Percentiles rank a stretch among this genome's conserved stretches.
phyloP scores from a whole-genome alignment of 2,888 invertebrate species.

The Yponomeuta malinellus region DNA sequence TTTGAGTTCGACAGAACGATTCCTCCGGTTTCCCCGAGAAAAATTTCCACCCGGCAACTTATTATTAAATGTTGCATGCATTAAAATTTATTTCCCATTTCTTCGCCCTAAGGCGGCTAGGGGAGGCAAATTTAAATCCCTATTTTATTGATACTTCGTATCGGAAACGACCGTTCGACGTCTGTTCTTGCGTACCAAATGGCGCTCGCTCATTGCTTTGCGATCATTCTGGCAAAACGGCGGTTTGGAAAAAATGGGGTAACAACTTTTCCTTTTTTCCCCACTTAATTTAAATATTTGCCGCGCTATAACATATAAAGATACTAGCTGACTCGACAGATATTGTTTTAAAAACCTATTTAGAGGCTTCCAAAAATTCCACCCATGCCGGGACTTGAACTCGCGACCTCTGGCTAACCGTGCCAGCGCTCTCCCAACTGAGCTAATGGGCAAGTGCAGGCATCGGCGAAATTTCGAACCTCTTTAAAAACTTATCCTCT shows the following conservation, averaged over 20 bases:
- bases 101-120: background rate
- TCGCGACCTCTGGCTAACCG: too few relatives aligned
- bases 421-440: too few relatives aligned
- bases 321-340: too few relatives aligned
- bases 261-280: conserved; percentile 14
- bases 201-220: conserved; percentile 30
- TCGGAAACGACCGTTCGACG: conserved; percentile 18
- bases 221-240: conserved; percentile 31
- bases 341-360: too few relatives aligned
- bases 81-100: conserved; percentile 47
- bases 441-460: too few relatives aligned
- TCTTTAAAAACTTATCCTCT: too few relatives aligned
- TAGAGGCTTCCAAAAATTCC: too few relatives aligned
- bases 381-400: too few relatives aligned
- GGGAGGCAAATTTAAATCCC: conserved; percentile 24
- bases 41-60: conserved; percentile 34
- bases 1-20: too few relatives aligned
- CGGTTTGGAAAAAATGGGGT: background rate
- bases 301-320: background rate
- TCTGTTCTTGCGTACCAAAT: conserved; percentile 13
- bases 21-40: conserved; percentile 1
- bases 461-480: too few relatives aligned
- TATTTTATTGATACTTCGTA: conserved; percentile 43
- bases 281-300: conserved; percentile 12
- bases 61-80: conserved; percentile 70